Evolutionary conservation across 2,888 invertebrate species (phyloP).

Genomic region (Nineta flava): DNA sequence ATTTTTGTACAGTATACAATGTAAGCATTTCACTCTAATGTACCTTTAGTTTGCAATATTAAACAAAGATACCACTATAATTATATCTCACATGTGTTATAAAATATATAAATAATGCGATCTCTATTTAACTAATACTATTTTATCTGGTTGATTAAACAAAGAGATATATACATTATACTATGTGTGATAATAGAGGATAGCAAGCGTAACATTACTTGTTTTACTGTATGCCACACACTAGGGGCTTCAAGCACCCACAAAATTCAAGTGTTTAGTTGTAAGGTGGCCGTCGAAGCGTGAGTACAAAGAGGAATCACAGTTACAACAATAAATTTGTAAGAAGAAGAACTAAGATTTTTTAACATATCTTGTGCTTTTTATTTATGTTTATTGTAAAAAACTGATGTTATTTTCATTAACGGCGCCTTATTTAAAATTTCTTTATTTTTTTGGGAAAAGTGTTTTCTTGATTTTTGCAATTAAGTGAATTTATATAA

Average conservation of each 20-base stretch:
- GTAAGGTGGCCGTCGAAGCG: slow-evolving; percentile 26
- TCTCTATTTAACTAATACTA: no score
- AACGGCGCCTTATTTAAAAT: neutral
- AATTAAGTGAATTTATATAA: no score
- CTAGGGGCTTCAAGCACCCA: slow-evolving; percentile 1
- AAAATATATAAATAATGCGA: no score
- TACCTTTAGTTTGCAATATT: neutral
- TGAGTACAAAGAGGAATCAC: slow-evolving; percentile 20
- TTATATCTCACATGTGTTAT: no score
- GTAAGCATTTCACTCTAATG: neutral
- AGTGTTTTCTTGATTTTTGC: no score
- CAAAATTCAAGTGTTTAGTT: slow-evolving; percentile 16
- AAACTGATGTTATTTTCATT: neutral
- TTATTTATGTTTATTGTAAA: neutral
- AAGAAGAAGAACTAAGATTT: slow-evolving; percentile 6
- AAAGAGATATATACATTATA: no score
- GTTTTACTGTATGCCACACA: neutral
- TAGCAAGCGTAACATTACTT: neutral
- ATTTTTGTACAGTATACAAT: neutral
- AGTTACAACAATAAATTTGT: slow-evolving; percentile 22
- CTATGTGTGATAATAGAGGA: neutral
- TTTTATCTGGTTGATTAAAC: no score
- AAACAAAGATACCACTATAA: neutral
- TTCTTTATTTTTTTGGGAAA: no score
- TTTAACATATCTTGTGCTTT: neutral